Conservation (phyloP, 1,140 invertebrate species). For the Anagrus nilaparvatae region DNA sequence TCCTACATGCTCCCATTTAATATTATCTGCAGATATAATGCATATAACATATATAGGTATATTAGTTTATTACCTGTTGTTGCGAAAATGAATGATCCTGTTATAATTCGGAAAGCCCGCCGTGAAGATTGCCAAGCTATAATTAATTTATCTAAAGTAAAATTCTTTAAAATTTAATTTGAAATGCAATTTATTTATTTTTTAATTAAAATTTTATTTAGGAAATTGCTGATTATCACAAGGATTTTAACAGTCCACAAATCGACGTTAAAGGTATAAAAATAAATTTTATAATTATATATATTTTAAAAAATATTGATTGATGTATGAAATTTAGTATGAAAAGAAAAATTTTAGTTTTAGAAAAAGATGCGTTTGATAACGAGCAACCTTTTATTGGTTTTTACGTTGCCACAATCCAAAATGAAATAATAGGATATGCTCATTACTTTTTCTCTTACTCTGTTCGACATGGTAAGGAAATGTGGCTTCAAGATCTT, state of each 20-base stretch:
- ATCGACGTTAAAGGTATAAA: conserved; percentile 13
- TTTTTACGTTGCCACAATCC: conserved; percentile 10
- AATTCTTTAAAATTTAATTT: not conserved
- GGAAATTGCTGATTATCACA: conserved; percentile 15
- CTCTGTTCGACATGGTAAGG: conserved; percentile 5
- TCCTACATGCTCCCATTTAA: too few species aligned
- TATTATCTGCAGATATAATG: too few species aligned
- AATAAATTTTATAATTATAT: not conserved
- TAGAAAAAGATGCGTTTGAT: conserved; percentile 12
- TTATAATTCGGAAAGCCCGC: conserved; percentile 10
- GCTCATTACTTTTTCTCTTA: conserved; percentile 13
- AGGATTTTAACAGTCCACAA: conserved; percentile 13
- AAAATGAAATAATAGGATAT: conserved; percentile 12
- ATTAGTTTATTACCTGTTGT: too few species aligned
- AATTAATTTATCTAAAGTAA: conserved; percentile 13
- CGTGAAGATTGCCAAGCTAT: conserved; percentile 11
- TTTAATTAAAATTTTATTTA: conserved; percentile 5
- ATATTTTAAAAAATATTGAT: too few species aligned
- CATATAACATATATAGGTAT: too few species aligned
- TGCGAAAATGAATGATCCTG: not conserved
- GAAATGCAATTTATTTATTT: not conserved
- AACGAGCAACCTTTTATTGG: conserved; percentile 10
- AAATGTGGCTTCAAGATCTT: conserved; percentile 14
- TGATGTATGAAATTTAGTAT: not conserved
- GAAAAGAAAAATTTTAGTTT: conserved; percentile 3